Percentiles rank a stretch among this genome's conserved stretches.
phyloP scores from a whole-genome alignment of 2,888 invertebrate genomes.

The Laothoe populi region DNA sequence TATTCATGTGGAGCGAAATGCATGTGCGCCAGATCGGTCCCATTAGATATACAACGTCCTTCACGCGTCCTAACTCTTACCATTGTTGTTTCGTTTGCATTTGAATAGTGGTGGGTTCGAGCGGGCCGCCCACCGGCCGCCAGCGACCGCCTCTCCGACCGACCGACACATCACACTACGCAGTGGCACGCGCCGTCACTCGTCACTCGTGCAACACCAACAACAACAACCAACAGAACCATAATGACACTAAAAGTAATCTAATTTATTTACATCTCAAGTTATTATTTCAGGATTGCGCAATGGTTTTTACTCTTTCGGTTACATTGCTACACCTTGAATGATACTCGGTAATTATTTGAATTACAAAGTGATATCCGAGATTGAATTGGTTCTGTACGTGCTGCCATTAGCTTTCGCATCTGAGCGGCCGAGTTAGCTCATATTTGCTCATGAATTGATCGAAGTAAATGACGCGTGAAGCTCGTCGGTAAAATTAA shows the following conservation, averaged over 20 bases:
- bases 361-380: slow-evolving; percentile 67
- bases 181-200: slow-evolving; percentile 1
- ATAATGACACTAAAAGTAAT: slow-evolving; percentile 27
- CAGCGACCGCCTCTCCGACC: slow-evolving; percentile 61
- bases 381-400: slow-evolving; percentile 63
- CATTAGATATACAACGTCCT: slow-evolving; percentile 82
- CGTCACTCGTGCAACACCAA: slow-evolving; percentile 5
- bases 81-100: slow-evolving; percentile 81
- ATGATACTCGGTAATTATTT: slow-evolving; percentile 62
- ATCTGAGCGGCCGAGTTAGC: slow-evolving; percentile 50
- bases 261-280: slow-evolving; percentile 32
- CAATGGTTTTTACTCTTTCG: slow-evolving; percentile 52
- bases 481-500: slow-evolving; percentile 28
- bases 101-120: slow-evolving; percentile 74
- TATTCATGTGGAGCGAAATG: slow-evolving; percentile 81
- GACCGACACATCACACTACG: slow-evolving; percentile 37
- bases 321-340: slow-evolving; percentile 51
- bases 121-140: slow-evolving; percentile 69
- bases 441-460: slow-evolving; percentile 42
- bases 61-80: slow-evolving; percentile 84
- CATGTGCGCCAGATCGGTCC: slow-evolving; percentile 75
- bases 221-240: slow-evolving; percentile 27
- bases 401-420: slow-evolving; percentile 60
- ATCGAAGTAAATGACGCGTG: slow-evolving; percentile 24
- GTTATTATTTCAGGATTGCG: slow-evolving; percentile 57